A percentile compares a stretch with the other conserved stretches of the same genome.
These are phyloP conservation scores for Hydriomena furcata DNA, from an alignment of 2,888 invertebrate species.

Conservation along the genomic window DNA sequence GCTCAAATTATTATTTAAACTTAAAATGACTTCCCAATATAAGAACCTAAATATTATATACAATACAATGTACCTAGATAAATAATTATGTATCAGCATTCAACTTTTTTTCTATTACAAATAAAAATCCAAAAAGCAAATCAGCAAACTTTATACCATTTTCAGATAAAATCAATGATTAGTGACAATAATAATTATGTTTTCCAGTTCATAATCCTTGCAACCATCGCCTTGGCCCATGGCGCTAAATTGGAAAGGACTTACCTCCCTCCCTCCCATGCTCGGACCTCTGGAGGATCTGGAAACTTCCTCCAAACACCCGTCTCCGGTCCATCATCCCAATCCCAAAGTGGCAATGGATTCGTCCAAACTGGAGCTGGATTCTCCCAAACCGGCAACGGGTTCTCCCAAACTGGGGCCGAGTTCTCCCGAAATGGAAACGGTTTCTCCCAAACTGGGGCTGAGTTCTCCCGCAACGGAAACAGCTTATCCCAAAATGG, in stretches of 20 bases:
- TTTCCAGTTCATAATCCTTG: conserved; percentile 63
- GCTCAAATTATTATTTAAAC: too few relatives aligned
- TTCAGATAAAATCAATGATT: too few relatives aligned
- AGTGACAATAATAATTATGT: background rate
- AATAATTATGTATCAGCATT: too few relatives aligned
- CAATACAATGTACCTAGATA: too few relatives aligned
- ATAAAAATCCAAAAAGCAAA: too few relatives aligned
- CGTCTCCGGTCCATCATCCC: conserved; percentile 30
- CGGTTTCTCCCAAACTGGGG: conserved; percentile 13
- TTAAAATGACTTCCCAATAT: too few relatives aligned
- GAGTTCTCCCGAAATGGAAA: conserved; percentile 30
- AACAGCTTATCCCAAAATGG: conserved; percentile 11
- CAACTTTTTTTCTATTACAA: too few relatives aligned
- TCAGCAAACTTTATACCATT: too few relatives aligned
- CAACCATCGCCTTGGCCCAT: conserved; percentile 54
- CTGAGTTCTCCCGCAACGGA: conserved; percentile 20
- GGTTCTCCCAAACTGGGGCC: conserved; percentile 23
- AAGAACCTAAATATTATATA: too few relatives aligned
- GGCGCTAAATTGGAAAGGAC: conserved; percentile 68
- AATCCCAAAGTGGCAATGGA: background rate
- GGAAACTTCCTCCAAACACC: conserved; percentile 60
- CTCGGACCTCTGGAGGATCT: conserved; percentile 56
- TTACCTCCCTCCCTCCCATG: conserved; percentile 67
- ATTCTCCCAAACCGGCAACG: conserved; percentile 14
- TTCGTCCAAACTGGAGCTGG: conserved; percentile 30